These are phyloP conservation scores for Gephyroberyx darwinii DNA, from an alignment of 2,797 vertebrate genomes.

Conservation along the genomic window DNA sequence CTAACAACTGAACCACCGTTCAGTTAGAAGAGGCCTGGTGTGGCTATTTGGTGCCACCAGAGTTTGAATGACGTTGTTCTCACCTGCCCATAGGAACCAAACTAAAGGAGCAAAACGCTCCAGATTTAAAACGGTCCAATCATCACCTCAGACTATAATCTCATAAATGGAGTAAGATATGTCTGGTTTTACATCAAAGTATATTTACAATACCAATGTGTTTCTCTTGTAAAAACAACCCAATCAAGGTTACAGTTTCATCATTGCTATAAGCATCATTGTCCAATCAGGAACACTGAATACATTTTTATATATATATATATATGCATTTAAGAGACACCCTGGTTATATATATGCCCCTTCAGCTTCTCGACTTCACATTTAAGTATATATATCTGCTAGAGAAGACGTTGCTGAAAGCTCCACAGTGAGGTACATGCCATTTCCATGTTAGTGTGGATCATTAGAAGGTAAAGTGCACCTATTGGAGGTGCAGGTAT, in stretches of 20 bases:
- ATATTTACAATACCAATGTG: not conserved
- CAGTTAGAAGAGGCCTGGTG: no score
- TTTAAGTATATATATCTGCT: not conserved
- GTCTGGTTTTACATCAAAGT: not conserved
- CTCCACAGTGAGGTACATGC: constrained; percentile 16
- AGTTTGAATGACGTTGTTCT: no score
- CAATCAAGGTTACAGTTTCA: not conserved
- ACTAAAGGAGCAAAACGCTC: no score
- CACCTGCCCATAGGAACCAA: no score
- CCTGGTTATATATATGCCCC: no score
- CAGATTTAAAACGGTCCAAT: no score
- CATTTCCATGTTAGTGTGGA: constrained; percentile 1
- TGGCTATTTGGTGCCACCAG: no score
- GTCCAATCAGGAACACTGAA: not conserved
- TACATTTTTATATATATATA: no score
- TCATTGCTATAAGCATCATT: not conserved
- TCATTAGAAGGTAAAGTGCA: constrained; percentile 34
- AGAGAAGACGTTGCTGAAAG: not conserved
- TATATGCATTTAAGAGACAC: no score
- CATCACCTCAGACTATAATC: no score
- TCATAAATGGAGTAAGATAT: not conserved
- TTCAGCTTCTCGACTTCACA: not conserved
- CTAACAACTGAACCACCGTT: no score
- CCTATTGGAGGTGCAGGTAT: constrained; percentile 41
- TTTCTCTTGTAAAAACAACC: no score